Base-by-base conservation (phyloP, 1,140 invertebrate species). In the Ostrea denselamellosa region DNA sequence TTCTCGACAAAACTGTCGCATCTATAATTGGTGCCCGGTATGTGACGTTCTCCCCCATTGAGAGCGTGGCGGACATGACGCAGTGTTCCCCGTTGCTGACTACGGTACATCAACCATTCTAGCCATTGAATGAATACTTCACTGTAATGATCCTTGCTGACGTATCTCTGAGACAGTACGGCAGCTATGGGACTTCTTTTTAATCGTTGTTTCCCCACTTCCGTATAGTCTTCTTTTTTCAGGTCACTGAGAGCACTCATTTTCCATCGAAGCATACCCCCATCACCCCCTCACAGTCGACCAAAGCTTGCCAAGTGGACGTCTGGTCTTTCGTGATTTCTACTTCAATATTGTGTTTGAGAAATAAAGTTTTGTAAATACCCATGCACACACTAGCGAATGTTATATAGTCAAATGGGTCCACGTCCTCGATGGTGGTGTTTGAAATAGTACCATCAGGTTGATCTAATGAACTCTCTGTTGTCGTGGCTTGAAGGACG, bases 341-440 rank as follows among this genome's bases (percentile, higher is more conserved):
- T n/a, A n/a, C n/a, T n/a, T n/a, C n/a, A n/a, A n/a, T n/a, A n/a
- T n/a, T n/a, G n/a, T n/a, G n/a, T n/a, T n/a, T n/a, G n/a, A n/a
- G n/a, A n/a, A n/a, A n/a, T n/a, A n/a, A n/a, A n/a, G 44, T 83
- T 25, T 83, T 83, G 52, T 19, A 88, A 53, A 88, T 83, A 86
- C 85, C 85, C 71, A 86, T 83, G 25, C 87, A 88, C 8, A 85
- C 84, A 28, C 87, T 77, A 9, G 87, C 87, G 14, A 86, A 86
- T 22, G 71, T 88, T 19, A 86, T 34, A 53, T 88, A 85, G 25
- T 82, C 85, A 53, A 88, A 83, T 22, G 71, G 71, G 52, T 88
- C 85, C 7, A 88, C 85, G 12, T 54, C 71, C 12, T 56, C 52
- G 14, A 52, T 82, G 86, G 52, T 77, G 19, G 17, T 58, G n/a